phyloP scores from a whole-genome alignment of 2,797 vertebrate species.

The Uromys caudimaculatus region DNA sequence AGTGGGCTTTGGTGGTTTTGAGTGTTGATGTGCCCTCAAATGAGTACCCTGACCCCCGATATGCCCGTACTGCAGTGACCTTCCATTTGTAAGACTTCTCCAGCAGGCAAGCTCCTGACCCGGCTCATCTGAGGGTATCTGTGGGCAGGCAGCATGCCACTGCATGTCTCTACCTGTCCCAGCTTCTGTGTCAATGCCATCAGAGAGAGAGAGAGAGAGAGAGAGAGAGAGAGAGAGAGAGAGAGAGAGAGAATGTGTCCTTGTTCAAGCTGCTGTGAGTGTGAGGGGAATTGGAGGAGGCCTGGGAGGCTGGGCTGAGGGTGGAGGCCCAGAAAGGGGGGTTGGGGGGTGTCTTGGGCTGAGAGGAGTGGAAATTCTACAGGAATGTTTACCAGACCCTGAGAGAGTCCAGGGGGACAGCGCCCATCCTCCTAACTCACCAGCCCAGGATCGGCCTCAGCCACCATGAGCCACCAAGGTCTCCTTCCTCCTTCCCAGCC shows the following conservation, averaged over 20 bases:
- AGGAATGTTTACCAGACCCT: slow-evolving; percentile 78
- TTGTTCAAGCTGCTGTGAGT: neutral
- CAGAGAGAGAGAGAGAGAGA: neutral
- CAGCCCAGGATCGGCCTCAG: neutral
- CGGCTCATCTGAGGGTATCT: slow-evolving; percentile 8
- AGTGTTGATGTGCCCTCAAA: neutral
- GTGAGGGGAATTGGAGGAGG: slow-evolving; percentile 53
- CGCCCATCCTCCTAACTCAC: slow-evolving; percentile 47
- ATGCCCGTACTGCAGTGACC: neutral
- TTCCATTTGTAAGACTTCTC: neutral
- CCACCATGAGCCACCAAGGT: neutral
- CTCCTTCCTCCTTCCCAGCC: slow-evolving; percentile 25
- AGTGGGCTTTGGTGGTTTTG: neutral
- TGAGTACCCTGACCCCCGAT: neutral
- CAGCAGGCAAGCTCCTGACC: slow-evolving; percentile 33
- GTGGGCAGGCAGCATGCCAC: slow-evolving; percentile 4
- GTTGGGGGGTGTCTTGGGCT: neutral
- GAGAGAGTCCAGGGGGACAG: slow-evolving; percentile 61
- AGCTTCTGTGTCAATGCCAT: slow-evolving; percentile 13
- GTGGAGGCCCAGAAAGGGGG: slow-evolving; percentile 57
- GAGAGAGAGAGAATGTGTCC: neutral
- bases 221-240: neutral
- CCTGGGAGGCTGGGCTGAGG: slow-evolving; percentile 58
- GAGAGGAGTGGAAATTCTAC: slow-evolving; percentile 61
- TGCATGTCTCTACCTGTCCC: slow-evolving; percentile 73